Conservation (phyloP, 2,113 vertebrate species). For the Toxostoma redivivum region DNA sequence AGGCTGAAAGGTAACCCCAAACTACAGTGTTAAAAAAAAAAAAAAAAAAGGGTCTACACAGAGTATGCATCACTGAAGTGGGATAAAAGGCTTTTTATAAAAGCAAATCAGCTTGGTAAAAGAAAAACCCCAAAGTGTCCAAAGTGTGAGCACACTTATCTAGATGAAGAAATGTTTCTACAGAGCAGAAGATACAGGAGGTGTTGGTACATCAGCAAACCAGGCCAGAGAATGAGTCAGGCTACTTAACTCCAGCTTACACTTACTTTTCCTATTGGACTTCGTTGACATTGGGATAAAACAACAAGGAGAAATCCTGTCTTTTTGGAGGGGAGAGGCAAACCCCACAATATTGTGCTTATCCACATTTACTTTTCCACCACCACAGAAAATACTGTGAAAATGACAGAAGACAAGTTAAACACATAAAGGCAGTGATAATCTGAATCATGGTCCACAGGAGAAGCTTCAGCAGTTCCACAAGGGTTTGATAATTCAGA, state of each 20-base stretch:
- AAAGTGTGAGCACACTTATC: not conserved
- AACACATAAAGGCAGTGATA: not conserved
- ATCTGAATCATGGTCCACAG: accelerated
- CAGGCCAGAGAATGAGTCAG: not conserved
- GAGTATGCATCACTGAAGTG: accelerated
- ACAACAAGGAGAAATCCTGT: not conserved
- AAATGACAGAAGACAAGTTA: not conserved
- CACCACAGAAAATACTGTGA: not conserved
- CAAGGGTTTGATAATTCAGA: not conserved
- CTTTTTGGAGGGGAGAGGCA: not conserved
- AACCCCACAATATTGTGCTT: not conserved
- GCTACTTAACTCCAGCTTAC: not conserved
- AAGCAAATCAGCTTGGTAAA: not conserved
- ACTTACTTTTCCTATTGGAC: not conserved
- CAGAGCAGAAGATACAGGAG: not conserved
- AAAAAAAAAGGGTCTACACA: not conserved
- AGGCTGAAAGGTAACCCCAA: not conserved
- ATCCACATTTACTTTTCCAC: not conserved
- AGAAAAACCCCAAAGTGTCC: not conserved
- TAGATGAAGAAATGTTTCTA: not conserved
- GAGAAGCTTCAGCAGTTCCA: not conserved
- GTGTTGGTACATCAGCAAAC: not conserved
- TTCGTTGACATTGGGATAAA: not conserved
- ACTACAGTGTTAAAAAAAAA: not conserved
- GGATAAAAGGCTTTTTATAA: not conserved